These are phyloP conservation scores for Dorcus parallelipipedus DNA, from an alignment of 2,888 invertebrate species.

Conservation along the genomic window DNA sequence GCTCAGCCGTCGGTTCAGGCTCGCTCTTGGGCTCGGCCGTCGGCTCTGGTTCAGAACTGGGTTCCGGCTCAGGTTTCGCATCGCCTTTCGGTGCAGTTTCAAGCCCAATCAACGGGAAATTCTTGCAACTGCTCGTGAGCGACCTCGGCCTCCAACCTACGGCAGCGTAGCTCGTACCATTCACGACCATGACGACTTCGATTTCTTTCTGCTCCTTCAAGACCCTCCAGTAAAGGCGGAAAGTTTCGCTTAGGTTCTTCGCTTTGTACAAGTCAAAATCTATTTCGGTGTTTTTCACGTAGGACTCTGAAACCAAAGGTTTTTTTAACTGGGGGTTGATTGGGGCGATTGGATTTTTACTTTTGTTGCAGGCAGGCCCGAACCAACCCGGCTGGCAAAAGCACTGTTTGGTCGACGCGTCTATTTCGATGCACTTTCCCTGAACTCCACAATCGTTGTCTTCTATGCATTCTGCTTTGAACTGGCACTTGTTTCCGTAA, in stretches of 20 bases:
- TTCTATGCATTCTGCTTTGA: constrained; percentile 80
- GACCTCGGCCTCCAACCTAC: constrained; percentile 88
- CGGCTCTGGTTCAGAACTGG: constrained; percentile 48
- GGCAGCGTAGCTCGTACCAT: constrained; percentile 82
- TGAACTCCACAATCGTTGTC: constrained; percentile 83
- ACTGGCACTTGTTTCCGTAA: constrained; percentile 83
- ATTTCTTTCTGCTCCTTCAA: constrained; percentile 80
- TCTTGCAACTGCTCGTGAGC: constrained; percentile 72
- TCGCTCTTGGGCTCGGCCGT: constrained; percentile 44
- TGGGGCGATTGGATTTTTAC: constrained; percentile 52
- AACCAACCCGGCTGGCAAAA: constrained; percentile 89
- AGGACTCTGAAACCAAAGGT: constrained; percentile 59
- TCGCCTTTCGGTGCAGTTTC: constrained; percentile 30
- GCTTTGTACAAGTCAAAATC: constrained; percentile 70
- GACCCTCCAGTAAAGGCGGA: constrained; percentile 81
- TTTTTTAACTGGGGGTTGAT: background rate
- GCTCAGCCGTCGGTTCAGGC: constrained; percentile 44
- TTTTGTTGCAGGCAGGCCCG: constrained; percentile 78
- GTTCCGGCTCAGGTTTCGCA: constrained; percentile 41
- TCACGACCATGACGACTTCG: constrained; percentile 84
- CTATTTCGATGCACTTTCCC: constrained; percentile 80
- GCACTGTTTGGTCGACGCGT: constrained; percentile 80
- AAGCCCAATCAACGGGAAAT: constrained; percentile 66
- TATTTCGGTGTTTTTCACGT: constrained; percentile 69
- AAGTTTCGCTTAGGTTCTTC: constrained; percentile 69